These are phyloP conservation scores for Tridacna crocea DNA, from an alignment of 2,888 invertebrate genomes.

Conservation along the genomic window DNA sequence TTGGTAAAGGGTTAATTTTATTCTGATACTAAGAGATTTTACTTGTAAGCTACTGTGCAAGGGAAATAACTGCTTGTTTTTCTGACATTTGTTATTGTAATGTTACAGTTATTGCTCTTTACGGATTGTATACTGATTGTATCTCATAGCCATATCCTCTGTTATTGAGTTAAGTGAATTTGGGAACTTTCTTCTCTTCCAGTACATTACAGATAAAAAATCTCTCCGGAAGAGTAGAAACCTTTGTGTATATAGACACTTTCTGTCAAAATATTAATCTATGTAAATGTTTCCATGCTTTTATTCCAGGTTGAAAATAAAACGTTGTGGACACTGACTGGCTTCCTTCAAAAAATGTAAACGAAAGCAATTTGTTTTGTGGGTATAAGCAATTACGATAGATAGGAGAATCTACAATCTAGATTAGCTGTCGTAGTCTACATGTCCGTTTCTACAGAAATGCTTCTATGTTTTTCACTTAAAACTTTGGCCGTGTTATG, in stretches of 20 bases:
- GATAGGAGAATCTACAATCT: constrained; percentile 32
- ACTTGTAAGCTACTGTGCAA: not conserved
- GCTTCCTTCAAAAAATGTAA: constrained; percentile 10
- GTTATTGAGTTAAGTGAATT: too few relatives aligned
- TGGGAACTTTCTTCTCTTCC: too few relatives aligned
- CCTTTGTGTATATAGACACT: too few relatives aligned
- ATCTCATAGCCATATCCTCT: too few relatives aligned
- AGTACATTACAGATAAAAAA: too few relatives aligned
- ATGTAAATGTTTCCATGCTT: not conserved
- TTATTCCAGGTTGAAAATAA: constrained; percentile 12
- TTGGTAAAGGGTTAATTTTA: not conserved
- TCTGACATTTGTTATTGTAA: not conserved
- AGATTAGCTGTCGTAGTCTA: constrained; percentile 34
- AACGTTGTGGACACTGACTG: not conserved
- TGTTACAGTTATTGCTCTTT: not conserved
- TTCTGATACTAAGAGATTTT: not conserved
- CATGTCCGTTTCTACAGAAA: constrained; percentile 20
- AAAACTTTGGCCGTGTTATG: constrained; percentile 17
- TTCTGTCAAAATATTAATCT: too few relatives aligned
- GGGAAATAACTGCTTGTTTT: not conserved
- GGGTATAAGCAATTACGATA: constrained; percentile 23
- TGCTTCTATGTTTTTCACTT: constrained; percentile 25
- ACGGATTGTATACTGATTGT: too few relatives aligned
- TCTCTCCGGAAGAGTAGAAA: too few relatives aligned
- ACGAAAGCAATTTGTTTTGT: constrained; percentile 10